phyloP scores from a whole-genome alignment of 2,113 vertebrate species.

The Eulemur macaco region DNA sequence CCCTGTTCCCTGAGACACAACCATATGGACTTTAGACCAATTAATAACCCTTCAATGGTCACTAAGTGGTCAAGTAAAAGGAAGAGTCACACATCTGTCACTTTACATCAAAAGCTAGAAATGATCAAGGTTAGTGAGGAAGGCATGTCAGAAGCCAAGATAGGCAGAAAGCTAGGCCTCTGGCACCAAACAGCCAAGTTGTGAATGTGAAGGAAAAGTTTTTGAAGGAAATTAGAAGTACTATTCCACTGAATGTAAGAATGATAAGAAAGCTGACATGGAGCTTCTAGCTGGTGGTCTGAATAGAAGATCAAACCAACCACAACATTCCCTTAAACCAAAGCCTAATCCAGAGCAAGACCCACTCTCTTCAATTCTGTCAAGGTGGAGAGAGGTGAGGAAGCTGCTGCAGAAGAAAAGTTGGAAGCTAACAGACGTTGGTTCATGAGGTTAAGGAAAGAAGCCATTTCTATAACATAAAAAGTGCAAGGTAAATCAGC shows the following conservation, averaged over 20 bases:
- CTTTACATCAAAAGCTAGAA: not conserved
- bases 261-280: not conserved
- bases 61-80: not conserved
- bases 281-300: not conserved
- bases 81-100: not conserved
- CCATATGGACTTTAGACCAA: too few relatives aligned
- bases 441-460: not conserved
- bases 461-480: not conserved
- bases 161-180: not conserved
- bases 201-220: not conserved
- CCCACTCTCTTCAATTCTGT: not conserved
- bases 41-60: too few relatives aligned
- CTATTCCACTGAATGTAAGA: not conserved
- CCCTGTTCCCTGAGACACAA: not conserved
- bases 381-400: not conserved
- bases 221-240: not conserved
- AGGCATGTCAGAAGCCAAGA: not conserved
- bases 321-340: not conserved
- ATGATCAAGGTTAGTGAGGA: not conserved
- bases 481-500: not conserved
- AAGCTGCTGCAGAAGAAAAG: not conserved
- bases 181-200: not conserved
- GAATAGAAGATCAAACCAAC: not conserved
- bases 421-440: not conserved
- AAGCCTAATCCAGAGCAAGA: not conserved